Evolutionary conservation across 2,888 invertebrate genomes (phyloP).

Genomic region (Chouioia cunea): DNA sequence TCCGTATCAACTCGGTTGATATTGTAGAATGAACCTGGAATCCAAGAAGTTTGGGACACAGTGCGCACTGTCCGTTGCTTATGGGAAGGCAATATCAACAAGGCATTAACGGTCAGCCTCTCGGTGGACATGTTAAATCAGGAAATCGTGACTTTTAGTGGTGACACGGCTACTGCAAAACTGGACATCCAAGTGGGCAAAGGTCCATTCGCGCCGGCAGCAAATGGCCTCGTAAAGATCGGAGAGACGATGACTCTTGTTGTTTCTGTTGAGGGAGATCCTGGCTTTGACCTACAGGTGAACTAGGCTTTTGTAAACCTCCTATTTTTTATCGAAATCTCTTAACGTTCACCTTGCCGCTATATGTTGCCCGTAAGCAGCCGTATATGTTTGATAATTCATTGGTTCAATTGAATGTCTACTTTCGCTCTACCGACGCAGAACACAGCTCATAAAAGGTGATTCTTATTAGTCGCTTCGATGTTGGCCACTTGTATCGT

Average conservation of each 20-base stretch:
- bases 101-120: slow-evolving; percentile 80
- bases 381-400: too few relatives aligned
- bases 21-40: slow-evolving; percentile 80
- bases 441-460: too few relatives aligned
- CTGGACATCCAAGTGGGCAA: slow-evolving; percentile 83
- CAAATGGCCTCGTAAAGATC: slow-evolving; percentile 83
- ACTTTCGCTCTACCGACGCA: too few relatives aligned
- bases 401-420: not conserved
- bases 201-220: slow-evolving; percentile 83
- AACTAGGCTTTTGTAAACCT: too few relatives aligned
- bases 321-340: too few relatives aligned
- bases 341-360: too few relatives aligned
- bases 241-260: slow-evolving; percentile 87
- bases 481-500: too few relatives aligned
- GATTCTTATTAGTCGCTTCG: too few relatives aligned
- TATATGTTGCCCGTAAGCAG: too few relatives aligned
- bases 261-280: slow-evolving; percentile 83
- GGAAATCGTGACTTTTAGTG: slow-evolving; percentile 85
- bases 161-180: slow-evolving; percentile 85
- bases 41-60: slow-evolving; percentile 84
- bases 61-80: slow-evolving; percentile 82
- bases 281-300: slow-evolving; percentile 80
- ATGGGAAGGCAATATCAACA: slow-evolving; percentile 85
- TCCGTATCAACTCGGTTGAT: not conserved
- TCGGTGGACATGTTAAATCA: slow-evolving; percentile 85